A percentile compares a stretch with the other conserved stretches of the same genome.
Evolutionary conservation across 2,113 vertebrate species (phyloP).

Genomic region (Ammodytes dubius): DNA sequence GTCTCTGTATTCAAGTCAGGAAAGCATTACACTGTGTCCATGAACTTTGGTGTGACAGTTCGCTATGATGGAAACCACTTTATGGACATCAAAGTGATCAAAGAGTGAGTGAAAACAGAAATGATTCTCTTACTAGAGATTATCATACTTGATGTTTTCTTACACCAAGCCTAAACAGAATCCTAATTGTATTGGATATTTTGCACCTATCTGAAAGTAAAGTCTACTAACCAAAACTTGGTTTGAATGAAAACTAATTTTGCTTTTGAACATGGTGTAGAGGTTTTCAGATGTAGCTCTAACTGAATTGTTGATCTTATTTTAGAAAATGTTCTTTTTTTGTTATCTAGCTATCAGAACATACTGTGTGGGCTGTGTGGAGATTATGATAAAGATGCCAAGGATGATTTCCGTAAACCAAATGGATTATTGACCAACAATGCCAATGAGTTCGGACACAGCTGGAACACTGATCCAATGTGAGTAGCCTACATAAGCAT

Average conservation of each 20-base stretch:
- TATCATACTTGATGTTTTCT: not conserved
- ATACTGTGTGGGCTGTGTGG: conserved; percentile 85
- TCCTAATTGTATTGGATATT: not conserved
- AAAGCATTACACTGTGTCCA: conserved; percentile 70
- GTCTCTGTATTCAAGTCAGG: conserved; percentile 76
- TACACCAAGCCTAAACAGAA: not conserved
- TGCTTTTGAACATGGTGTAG: not conserved
- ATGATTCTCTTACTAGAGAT: not conserved
- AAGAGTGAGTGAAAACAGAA: conserved; percentile 79
- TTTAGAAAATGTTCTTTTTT: not conserved
- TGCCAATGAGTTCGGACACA: conserved; percentile 83
- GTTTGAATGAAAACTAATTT: not conserved
- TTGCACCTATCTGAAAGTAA: not conserved
- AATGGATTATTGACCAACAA: conserved; percentile 72
- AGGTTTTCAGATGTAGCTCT: not conserved
- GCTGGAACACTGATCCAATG: conserved; percentile 83
- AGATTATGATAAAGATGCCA: conserved; percentile 78
- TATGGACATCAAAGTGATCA: conserved; percentile 83
- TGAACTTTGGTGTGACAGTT: conserved; percentile 82
- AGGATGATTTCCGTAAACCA: conserved; percentile 84
- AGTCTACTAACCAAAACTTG: not conserved
- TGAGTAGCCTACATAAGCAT: conserved; percentile 59
- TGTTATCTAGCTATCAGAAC: conserved; percentile 74
- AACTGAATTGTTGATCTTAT: not conserved
- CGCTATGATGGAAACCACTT: conserved; percentile 85